Evolutionary conservation across 2,888 invertebrate species (phyloP), one percentile per base, ranked within the genome.

Genomic region (Resseliella maxima): DNA sequence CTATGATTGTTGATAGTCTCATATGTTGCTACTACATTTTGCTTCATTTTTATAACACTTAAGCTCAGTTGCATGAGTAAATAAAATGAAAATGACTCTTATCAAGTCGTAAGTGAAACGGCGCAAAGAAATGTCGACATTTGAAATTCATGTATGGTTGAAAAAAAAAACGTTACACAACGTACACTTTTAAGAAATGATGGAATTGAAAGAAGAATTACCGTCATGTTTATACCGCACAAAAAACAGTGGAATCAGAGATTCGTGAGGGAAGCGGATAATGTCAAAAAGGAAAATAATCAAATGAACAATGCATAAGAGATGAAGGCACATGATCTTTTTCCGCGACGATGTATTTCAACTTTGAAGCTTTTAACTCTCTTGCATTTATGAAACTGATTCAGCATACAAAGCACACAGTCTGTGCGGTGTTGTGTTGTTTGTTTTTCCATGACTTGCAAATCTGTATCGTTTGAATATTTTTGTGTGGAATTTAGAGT

Each of bases 121-220:
- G 35, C 38, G 38, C 12, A n/a, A 38, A 12, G 31, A 83, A 83
- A 83, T 83, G 83, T 83, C 83, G 83, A 38, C 38, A 85, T 85
- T 85, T 85, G 36, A 85, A 85, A 85, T 85, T 85, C 85, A 85
- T 85, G 46, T 85, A 85, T 46, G 85, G n/a, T 24, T 85, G 21
- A 85, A 85, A 45, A n/a, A n/a, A n/a, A n/a, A n/a, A n/a, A n/a
- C n/a, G n/a, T n/a, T n/a, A n/a, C n/a, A n/a, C n/a, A n/a, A n/a
- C n/a, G n/a, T n/a, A n/a, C n/a, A 50, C 0, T 72, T 72, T 72
- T 0, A 27, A 31, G 72, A 72, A 72, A 72, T 72, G 72, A 72
- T 72, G 72, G 72, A 72, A 72, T 72, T 31, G 31, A 31, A 31
- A 72, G 31, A 59, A 59, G 15, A 41, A 41, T 41, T 41, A 12